Conservation (phyloP, 2,113 vertebrate genomes). For the Australoheros scitulus region DNA sequence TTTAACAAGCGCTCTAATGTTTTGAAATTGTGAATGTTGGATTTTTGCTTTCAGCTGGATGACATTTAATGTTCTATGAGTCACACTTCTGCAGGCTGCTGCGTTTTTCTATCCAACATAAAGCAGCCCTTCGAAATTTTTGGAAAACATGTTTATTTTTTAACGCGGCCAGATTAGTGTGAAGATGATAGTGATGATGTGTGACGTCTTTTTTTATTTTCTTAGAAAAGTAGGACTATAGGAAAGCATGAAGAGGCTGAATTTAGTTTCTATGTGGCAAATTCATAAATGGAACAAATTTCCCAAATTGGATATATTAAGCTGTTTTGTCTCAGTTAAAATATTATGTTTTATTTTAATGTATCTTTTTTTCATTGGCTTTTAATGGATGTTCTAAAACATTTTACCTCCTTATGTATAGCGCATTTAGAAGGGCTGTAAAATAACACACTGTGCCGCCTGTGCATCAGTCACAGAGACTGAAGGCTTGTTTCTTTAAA, state of each 20-base stretch:
- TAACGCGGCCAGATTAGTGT: background rate
- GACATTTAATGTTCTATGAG: conserved; percentile 7
- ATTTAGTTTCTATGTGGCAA: background rate
- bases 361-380: background rate
- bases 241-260: background rate
- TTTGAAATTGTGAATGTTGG: background rate
- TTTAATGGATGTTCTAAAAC: background rate
- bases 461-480: background rate
- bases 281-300: background rate
- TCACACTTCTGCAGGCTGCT: background rate
- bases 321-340: background rate
- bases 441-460: background rate
- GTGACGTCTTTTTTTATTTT: background rate
- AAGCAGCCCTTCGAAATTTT: background rate
- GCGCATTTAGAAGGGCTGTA: background rate
- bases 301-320: background rate
- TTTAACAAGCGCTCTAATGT: background rate
- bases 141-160: background rate
- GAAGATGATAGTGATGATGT: background rate
- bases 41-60: background rate
- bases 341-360: background rate
- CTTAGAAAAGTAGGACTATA: background rate
- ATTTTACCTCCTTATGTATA: no score
- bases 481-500: background rate
- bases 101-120: background rate